These are phyloP conservation scores for Cryptoleucopteryx plumbea DNA, from an alignment of 2,113 vertebrate species.

Conservation along the genomic window DNA sequence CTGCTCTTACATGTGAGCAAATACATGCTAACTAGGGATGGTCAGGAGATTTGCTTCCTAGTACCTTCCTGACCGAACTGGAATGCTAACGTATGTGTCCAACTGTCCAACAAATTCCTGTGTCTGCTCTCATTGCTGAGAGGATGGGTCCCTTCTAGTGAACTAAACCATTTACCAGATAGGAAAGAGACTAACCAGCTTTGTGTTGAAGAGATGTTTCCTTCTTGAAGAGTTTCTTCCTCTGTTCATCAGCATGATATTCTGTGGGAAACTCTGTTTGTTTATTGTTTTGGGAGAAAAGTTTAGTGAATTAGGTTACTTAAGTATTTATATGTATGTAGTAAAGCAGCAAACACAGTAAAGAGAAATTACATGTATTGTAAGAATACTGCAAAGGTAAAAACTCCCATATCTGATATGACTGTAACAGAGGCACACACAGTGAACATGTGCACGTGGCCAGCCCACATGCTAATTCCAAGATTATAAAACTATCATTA, in stretches of 20 bases:
- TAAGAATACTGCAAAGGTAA: background rate
- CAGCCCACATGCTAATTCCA: background rate
- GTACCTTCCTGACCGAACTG: background rate
- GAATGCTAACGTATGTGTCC: rapidly evolving
- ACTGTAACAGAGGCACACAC: background rate
- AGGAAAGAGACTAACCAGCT: slow-evolving; percentile 28
- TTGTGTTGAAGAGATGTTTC: background rate
- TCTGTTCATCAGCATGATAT: background rate
- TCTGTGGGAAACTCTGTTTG: background rate
- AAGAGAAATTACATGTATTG: background rate
- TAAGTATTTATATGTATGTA: background rate
- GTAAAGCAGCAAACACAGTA: background rate
- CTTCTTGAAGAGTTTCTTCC: background rate
- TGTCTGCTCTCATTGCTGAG: background rate
- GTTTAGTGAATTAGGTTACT: background rate
- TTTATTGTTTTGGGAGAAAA: background rate
- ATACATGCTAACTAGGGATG: background rate
- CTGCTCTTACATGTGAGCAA: background rate
- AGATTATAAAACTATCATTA: background rate
- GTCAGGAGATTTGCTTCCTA: background rate
- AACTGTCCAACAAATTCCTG: background rate
- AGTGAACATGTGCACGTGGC: background rate
- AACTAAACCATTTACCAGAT: background rate
- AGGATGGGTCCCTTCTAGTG: background rate
- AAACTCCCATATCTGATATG: background rate